These are phyloP conservation scores for Hypotaenidia philippensis DNA, from an alignment of 2,797 vertebrate genomes.

Conservation along the genomic window DNA sequence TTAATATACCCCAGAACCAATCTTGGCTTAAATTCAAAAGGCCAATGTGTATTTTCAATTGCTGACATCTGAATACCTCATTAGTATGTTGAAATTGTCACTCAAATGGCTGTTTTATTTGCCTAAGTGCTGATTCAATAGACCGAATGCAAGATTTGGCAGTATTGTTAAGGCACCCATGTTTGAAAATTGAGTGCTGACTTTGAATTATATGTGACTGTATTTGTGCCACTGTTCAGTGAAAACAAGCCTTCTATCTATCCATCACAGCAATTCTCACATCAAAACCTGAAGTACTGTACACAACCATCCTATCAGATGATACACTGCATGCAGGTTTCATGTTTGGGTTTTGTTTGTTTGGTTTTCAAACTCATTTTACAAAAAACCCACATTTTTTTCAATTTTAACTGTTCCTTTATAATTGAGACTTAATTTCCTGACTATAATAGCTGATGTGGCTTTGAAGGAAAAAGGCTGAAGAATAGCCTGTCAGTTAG, in stretches of 20 bases:
- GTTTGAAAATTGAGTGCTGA: slow-evolving; percentile 49
- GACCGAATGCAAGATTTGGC: slow-evolving; percentile 35
- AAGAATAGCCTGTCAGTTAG: not conserved
- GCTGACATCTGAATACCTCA: slow-evolving; percentile 25
- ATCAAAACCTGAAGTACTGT: not conserved
- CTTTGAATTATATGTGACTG: slow-evolving; percentile 10
- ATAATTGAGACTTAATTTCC: not conserved
- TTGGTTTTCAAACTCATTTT: not conserved
- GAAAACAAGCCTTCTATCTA: not conserved
- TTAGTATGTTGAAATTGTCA: slow-evolving; percentile 54
- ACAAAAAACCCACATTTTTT: not conserved
- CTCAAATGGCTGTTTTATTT: slow-evolving; percentile 41
- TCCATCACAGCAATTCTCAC: not conserved
- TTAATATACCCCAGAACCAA: not conserved
- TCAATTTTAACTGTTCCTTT: not conserved
- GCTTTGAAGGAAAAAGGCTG: not conserved
- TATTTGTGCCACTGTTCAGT: not conserved
- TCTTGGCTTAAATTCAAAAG: slow-evolving; percentile 50
- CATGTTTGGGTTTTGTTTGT: not conserved
- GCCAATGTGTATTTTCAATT: not conserved
- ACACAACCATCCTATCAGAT: not conserved
- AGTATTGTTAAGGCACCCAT: not conserved
- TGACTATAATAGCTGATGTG: not conserved
- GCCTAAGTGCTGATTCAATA: slow-evolving; percentile 43
- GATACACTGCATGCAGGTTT: not conserved